Evolutionary conservation across 2,797 vertebrate species (phyloP).

Genomic region (Oophaga sylvatica): DNA sequence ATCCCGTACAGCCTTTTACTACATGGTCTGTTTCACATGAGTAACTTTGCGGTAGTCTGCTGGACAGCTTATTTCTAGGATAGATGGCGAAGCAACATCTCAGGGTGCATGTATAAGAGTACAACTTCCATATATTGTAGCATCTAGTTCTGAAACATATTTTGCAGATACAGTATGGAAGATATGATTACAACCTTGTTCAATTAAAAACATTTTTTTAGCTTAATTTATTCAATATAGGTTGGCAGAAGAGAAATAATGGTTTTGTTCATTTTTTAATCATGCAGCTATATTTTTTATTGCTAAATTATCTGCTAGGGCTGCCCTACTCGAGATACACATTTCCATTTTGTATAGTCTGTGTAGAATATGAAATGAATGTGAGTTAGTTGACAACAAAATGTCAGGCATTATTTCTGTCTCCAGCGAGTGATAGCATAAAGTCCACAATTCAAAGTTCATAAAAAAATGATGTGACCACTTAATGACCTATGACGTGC

Average conservation of each 20-base stretch:
- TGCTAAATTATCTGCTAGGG: too few species aligned
- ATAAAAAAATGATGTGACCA: too few species aligned
- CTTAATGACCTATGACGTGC: too few species aligned
- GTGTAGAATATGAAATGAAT: not conserved
- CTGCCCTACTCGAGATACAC: not conserved
- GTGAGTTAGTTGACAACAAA: not conserved
- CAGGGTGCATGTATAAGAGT: not conserved
- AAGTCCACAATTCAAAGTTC: too few species aligned
- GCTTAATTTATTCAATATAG: not conserved
- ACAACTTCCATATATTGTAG: not conserved
- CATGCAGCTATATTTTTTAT: too few species aligned
- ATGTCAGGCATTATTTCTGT: not conserved
- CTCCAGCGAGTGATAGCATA: not conserved
- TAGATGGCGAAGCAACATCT: constrained; percentile 3
- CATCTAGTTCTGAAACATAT: not conserved
- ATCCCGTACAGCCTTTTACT: constrained; percentile 10
- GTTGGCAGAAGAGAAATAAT: not conserved
- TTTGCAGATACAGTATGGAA: not conserved
- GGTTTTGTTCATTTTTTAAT: too few species aligned
- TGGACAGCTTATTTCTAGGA: constrained; percentile 33
- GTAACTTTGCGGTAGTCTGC: not conserved
- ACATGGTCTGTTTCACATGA: constrained; percentile 34
- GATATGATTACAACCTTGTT: not conserved
- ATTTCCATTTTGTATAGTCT: not conserved
- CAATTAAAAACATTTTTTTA: not conserved